These are phyloP conservation scores for Emydura subglobosa DNA, from an alignment of 2,113 vertebrate genomes.

Conservation along the genomic window DNA sequence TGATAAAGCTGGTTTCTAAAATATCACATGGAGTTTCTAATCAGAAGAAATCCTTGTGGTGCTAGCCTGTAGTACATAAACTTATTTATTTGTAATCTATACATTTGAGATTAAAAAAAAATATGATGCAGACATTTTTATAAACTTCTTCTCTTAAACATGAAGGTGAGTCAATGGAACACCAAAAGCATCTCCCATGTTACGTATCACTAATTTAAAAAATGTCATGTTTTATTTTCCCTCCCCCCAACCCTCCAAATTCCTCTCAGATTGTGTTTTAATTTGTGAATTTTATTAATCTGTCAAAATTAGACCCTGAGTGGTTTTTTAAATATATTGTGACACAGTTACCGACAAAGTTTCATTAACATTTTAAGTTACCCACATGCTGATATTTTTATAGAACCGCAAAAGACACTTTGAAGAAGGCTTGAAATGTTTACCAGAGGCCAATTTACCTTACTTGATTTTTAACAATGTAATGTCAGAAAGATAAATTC, in stretches of 20 bases:
- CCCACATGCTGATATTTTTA: neutral
- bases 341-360: neutral
- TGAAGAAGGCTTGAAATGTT: neutral
- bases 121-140: neutral
- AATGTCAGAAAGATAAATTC: neutral
- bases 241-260: neutral
- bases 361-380: slow-evolving; percentile 32
- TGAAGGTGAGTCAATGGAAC: neutral
- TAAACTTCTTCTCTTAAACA: slow-evolving; percentile 3
- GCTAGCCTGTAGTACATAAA: neutral
- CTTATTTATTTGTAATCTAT: neutral
- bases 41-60: neutral
- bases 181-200: neutral
- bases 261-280: neutral
- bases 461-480: neutral
- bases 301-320: neutral
- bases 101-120: neutral
- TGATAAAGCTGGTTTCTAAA: neutral
- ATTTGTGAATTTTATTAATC: neutral
- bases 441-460: neutral
- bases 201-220: neutral
- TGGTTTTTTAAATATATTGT: slow-evolving; percentile 1
- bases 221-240: neutral
- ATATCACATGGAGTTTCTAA: neutral
- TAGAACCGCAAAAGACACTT: neutral